These are phyloP conservation scores for Paracanthobrama guichenoti DNA, from an alignment of 2,113 vertebrate species.

Conservation along the genomic window DNA sequence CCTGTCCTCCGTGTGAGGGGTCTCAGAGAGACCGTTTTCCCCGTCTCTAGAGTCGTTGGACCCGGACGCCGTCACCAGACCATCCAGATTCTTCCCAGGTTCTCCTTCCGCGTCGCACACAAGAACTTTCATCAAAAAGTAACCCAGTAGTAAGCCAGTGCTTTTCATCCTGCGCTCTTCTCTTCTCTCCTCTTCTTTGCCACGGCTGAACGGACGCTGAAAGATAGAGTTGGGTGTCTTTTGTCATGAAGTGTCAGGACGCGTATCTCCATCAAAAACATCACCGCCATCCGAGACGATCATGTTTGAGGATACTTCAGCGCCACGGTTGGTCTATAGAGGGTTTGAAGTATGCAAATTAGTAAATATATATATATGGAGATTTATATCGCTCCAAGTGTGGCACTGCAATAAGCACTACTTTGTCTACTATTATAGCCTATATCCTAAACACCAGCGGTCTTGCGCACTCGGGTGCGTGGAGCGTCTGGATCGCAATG, in stretches of 20 bases:
- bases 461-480: slow-evolving; percentile 36
- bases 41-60: slow-evolving; percentile 87
- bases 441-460: slow-evolving; percentile 6
- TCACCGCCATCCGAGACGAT: slow-evolving; percentile 66
- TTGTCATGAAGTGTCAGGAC: slow-evolving; percentile 67
- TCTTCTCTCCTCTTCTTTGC: slow-evolving; percentile 63
- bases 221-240: slow-evolving; percentile 60
- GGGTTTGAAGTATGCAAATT: slow-evolving; percentile 3
- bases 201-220: slow-evolving; percentile 39
- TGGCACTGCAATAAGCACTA: not conserved
- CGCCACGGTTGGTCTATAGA: slow-evolving; percentile 35
- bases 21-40: slow-evolving; percentile 82
- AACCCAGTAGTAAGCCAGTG: slow-evolving; percentile 86
- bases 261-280: slow-evolving; percentile 65
- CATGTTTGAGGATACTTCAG: slow-evolving; percentile 62
- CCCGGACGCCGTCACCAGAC: slow-evolving; percentile 86
- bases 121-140: slow-evolving; percentile 90
- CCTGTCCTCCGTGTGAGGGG: slow-evolving; percentile 87
- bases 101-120: slow-evolving; percentile 91
- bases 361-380: not conserved
- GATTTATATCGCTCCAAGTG: not conserved
- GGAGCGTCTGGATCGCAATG: slow-evolving; percentile 27
- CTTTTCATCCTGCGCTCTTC: slow-evolving; percentile 74
- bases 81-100: slow-evolving; percentile 84
- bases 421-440: slow-evolving; percentile 1